These are phyloP conservation scores for Podabrus alpinus DNA, from an alignment of 2,888 invertebrate genomes.

Conservation along the genomic window DNA sequence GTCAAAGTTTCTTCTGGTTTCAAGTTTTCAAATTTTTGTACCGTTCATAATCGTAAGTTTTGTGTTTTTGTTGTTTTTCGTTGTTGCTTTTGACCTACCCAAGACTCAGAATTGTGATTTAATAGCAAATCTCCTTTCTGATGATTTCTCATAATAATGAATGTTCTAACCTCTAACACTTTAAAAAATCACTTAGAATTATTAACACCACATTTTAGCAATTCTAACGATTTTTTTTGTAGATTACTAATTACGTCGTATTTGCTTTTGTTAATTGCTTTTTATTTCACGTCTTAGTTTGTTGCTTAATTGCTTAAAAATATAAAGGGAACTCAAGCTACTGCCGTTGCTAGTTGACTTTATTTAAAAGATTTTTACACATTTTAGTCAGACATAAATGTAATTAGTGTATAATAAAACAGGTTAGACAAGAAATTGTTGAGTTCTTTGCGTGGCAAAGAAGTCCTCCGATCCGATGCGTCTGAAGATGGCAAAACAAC, in stretches of 20 bases:
- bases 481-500: conserved; percentile 50
- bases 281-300: background rate
- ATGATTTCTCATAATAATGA: background rate
- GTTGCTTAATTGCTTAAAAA: background rate
- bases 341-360: background rate
- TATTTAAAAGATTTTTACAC: background rate
- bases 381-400: background rate
- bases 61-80: no score
- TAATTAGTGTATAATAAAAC: conserved; percentile 26
- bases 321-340: background rate
- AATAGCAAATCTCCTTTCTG: background rate
- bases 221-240: background rate
- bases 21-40: background rate
- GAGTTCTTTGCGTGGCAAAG: conserved; percentile 53
- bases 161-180: background rate
- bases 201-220: background rate
- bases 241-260: background rate
- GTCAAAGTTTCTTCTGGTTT: background rate
- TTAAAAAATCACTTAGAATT: background rate
- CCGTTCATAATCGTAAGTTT: background rate
- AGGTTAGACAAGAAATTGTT: conserved; percentile 66
- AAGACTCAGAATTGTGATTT: background rate
- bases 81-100: background rate
- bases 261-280: background rate
- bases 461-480: conserved; percentile 43